A percentile compares a stretch with the other conserved stretches of the same genome.
These are phyloP conservation scores for Calliopum simillimum DNA, from an alignment of 2,888 invertebrate species.

Conservation along the genomic window DNA sequence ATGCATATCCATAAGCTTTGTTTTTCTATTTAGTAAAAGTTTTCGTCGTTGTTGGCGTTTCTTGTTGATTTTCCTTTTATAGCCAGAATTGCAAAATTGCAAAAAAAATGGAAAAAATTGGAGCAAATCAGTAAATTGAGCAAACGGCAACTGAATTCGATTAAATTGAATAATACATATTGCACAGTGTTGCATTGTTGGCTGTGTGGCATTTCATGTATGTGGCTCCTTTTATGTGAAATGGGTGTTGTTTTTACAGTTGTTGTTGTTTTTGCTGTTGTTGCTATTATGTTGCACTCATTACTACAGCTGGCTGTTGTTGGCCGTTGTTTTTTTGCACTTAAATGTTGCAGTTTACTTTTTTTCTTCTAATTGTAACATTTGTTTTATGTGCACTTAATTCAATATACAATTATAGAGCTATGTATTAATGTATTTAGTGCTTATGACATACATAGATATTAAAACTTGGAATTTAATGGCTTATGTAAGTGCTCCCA, in stretches of 20 bases:
- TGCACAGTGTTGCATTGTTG: background rate
- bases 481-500: too few relatives aligned
- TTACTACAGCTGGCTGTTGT: background rate
- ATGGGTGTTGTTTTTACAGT: background rate
- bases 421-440: too few relatives aligned
- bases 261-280: background rate
- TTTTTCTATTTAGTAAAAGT: background rate
- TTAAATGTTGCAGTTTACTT: too few relatives aligned
- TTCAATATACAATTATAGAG: too few relatives aligned
- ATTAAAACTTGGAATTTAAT: too few relatives aligned
- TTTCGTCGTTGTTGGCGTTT: background rate
- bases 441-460: too few relatives aligned
- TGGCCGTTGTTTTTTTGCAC: too few relatives aligned
- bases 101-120: background rate
- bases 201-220: background rate
- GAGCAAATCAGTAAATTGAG: conserved; percentile 6
- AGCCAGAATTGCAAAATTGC: background rate
- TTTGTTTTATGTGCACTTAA: too few relatives aligned
- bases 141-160: background rate
- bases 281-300: background rate
- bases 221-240: background rate
- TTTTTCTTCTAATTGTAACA: too few relatives aligned
- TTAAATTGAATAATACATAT: background rate
- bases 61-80: background rate
- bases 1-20: too few relatives aligned